Percentiles rank a stretch among this genome's conserved stretches.
Evolutionary conservation across 2,888 invertebrate genomes (phyloP).

Genomic region (Calephelis perditalis): DNA sequence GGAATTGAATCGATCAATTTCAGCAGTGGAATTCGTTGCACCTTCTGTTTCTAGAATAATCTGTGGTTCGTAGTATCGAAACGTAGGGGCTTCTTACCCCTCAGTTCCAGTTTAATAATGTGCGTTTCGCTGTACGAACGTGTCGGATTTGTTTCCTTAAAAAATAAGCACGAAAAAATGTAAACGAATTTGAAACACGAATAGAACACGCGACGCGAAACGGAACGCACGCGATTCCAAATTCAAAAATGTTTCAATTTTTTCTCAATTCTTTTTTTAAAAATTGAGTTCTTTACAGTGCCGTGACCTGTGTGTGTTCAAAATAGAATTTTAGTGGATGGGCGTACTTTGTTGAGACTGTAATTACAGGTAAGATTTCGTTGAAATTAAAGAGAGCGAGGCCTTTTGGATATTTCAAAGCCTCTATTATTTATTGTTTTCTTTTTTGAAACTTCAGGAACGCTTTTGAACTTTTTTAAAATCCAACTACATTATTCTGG

Average conservation of each 20-base stretch:
- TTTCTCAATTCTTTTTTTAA: slow-evolving; percentile 30
- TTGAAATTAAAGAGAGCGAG: slow-evolving; percentile 7
- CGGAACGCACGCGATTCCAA: slow-evolving; percentile 33
- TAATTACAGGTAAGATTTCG: slow-evolving; percentile 42
- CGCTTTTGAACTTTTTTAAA: no score
- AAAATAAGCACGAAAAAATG: slow-evolving; percentile 61
- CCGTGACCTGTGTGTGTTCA: slow-evolving; percentile 38
- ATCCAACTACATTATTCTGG: no score
- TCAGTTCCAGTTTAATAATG: slow-evolving; percentile 49
- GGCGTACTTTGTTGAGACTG: slow-evolving; percentile 32
- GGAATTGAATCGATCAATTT: no score
- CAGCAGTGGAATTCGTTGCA: not conserved
- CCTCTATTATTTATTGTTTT: slow-evolving; percentile 2
- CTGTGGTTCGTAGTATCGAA: slow-evolving; percentile 62
- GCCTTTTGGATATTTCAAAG: slow-evolving; percentile 5
- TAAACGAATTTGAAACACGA: slow-evolving; percentile 38
- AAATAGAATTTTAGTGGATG: slow-evolving; percentile 26
- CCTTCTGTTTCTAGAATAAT: slow-evolving; percentile 32
- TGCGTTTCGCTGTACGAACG: slow-evolving; percentile 39
- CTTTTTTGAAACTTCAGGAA: not conserved
- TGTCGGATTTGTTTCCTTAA: slow-evolving; percentile 30
- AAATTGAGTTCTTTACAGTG: slow-evolving; percentile 31
- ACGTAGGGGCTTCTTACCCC: slow-evolving; percentile 60
- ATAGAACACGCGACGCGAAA: slow-evolving; percentile 31
- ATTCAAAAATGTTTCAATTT: slow-evolving; percentile 31